Percentiles rank a stretch among this genome's conserved stretches.
Evolutionary conservation across 2,113 vertebrate species (phyloP).

Genomic region (Syrmaticus mikado): DNA sequence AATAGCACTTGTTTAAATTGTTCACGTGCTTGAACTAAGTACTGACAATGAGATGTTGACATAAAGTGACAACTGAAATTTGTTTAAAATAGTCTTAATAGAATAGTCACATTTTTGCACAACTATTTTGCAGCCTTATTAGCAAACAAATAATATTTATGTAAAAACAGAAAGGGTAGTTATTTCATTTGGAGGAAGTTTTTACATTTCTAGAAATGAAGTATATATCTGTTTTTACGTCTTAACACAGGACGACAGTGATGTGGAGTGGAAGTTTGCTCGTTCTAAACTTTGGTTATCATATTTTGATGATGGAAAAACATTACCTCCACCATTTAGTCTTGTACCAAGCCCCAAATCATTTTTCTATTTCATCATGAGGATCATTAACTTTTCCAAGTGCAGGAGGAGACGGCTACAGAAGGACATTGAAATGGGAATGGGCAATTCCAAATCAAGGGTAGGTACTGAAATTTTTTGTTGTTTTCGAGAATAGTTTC

Average conservation of each 20-base stretch:
- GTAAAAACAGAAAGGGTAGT: not conserved
- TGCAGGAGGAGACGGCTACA: slow-evolving; percentile 82
- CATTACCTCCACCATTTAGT: slow-evolving; percentile 89
- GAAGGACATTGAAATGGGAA: slow-evolving; percentile 87
- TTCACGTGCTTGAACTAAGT: not conserved
- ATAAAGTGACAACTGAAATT: not conserved
- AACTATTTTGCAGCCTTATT: not conserved
- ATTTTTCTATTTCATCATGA: slow-evolving; percentile 84
- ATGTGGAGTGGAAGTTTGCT: slow-evolving; percentile 92
- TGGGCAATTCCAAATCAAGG: slow-evolving; percentile 88
- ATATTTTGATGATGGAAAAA: slow-evolving; percentile 91
- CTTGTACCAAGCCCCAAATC: slow-evolving; percentile 91
- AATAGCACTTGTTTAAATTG: not conserved
- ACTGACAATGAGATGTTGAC: not conserved
- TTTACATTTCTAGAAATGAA: not conserved
- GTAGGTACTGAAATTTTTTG: slow-evolving; percentile 69
- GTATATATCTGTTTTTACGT: not conserved
- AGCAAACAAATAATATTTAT: not conserved
- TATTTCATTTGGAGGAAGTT: not conserved
- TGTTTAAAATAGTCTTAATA: not conserved
- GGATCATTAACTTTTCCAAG: slow-evolving; percentile 81
- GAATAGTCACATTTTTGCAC: not conserved
- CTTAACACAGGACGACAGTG: slow-evolving; percentile 85
- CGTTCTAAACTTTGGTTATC: slow-evolving; percentile 91
- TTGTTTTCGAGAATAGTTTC: not conserved